phyloP scores from a whole-genome alignment of 2,113 vertebrate genomes.

The Psilopsiagon aurifrons region DNA sequence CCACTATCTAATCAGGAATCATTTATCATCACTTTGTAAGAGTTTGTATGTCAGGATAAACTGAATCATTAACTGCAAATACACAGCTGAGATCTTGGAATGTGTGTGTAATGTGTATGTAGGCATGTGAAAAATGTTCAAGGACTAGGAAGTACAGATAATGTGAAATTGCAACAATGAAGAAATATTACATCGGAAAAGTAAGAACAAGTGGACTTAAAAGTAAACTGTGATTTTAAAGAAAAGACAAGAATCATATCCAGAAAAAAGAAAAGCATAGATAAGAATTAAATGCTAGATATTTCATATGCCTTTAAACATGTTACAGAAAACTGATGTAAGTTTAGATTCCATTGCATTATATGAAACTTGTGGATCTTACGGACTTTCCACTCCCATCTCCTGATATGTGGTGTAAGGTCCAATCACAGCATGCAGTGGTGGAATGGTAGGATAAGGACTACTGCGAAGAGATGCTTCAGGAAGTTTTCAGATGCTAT shows the following conservation, averaged over 20 bases:
- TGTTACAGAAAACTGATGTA: neutral
- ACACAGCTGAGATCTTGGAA: neutral
- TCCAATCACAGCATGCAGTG: neutral
- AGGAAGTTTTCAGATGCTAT: neutral
- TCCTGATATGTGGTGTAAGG: neutral
- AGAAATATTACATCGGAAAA: neutral
- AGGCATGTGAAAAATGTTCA: neutral
- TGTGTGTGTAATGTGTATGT: neutral
- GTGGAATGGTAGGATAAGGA: neutral
- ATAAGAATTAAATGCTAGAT: neutral
- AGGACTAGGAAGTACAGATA: neutral
- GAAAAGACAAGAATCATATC: neutral
- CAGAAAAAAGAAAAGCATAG: neutral
- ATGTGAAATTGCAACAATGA: neutral
- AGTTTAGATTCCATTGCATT: neutral
- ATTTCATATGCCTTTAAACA: neutral
- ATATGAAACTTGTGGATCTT: neutral
- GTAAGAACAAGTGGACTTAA: neutral
- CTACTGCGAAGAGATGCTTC: neutral
- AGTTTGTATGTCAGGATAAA: slow-evolving; percentile 38
- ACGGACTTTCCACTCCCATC: neutral
- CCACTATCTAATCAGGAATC: neutral
- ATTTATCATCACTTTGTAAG: neutral
- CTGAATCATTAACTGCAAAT: slow-evolving; percentile 15
- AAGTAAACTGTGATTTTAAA: neutral